Conservation (phyloP, 2,113 vertebrate species). For the Mirounga angustirostris region DNA sequence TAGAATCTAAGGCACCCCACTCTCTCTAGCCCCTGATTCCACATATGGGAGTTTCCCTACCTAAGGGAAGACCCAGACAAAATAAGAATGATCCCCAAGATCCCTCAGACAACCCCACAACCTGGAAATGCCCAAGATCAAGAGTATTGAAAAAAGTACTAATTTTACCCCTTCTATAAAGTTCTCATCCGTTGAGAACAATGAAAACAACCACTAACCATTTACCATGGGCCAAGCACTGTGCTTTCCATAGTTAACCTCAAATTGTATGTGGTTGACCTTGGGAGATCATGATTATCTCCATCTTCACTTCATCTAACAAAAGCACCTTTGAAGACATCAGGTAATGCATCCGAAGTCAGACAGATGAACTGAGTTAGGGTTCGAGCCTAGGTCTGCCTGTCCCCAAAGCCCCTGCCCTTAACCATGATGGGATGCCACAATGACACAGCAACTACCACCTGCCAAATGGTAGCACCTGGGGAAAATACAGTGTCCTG, state of each 20-base stretch:
- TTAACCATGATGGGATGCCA: not conserved
- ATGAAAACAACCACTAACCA: not conserved
- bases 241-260: not conserved
- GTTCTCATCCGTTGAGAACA: not conserved
- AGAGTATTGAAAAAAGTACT: not conserved
- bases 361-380: not conserved
- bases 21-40: not conserved
- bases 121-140: not conserved
- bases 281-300: not conserved
- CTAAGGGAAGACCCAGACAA: not conserved
- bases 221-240: not conserved
- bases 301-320: not conserved
- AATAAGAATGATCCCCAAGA: not conserved
- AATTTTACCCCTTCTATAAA: constrained; percentile 48
- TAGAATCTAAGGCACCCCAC: not conserved
- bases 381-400: not conserved
- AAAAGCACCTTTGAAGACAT: not conserved
- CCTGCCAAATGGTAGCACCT: not conserved
- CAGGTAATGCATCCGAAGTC: not conserved
- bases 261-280: not conserved
- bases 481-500: not conserved
- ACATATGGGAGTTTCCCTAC: accelerated
- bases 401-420: not conserved
- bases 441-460: not conserved
- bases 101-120: not conserved